These are phyloP conservation scores for Calephelis virginiensis DNA, from an alignment of 1,140 invertebrate genomes.

Conservation along the genomic window DNA sequence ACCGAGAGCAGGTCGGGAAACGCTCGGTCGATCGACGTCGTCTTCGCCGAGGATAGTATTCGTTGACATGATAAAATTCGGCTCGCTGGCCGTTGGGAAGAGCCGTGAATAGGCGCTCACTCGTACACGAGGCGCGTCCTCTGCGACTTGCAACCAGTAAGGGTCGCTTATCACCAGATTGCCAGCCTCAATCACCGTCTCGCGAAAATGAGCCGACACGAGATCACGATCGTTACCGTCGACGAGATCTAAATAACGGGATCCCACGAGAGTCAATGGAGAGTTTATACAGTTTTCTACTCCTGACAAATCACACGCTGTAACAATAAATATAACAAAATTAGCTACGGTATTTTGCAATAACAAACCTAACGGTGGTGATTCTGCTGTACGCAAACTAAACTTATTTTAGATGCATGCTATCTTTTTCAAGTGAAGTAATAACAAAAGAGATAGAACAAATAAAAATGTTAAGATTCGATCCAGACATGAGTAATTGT, in stretches of 20 bases:
- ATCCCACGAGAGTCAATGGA: slow-evolving; percentile 80
- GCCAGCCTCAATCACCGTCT: slow-evolving; percentile 81
- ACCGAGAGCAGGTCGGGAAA: slow-evolving; percentile 70
- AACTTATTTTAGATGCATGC: too few species aligned
- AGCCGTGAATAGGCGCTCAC: slow-evolving; percentile 93
- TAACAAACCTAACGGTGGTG: background rate
- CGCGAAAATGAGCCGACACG: slow-evolving; percentile 86
- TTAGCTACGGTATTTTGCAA: background rate
- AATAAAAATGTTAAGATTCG: too few species aligned
- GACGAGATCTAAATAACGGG: slow-evolving; percentile 87
- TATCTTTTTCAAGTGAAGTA: too few species aligned
- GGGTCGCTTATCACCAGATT: slow-evolving; percentile 85
- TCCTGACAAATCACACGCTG: slow-evolving; percentile 72
- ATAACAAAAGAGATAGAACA: too few species aligned
- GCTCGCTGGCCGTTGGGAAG: slow-evolving; percentile 85
- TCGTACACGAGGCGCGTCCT: slow-evolving; percentile 86
- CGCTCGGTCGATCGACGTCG: slow-evolving; percentile 68
- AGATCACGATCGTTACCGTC: slow-evolving; percentile 86
- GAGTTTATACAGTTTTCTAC: slow-evolving; percentile 60
- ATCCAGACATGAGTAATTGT: too few species aligned
- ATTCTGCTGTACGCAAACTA: too few species aligned
- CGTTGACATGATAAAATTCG: slow-evolving; percentile 94
- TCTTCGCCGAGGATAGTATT: slow-evolving; percentile 87
- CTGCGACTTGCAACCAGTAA: slow-evolving; percentile 87
- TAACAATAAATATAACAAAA: slow-evolving; percentile 43